Evolutionary conservation across 2,797 vertebrate species (phyloP).

Genomic region (Potorous gilbertii): DNA sequence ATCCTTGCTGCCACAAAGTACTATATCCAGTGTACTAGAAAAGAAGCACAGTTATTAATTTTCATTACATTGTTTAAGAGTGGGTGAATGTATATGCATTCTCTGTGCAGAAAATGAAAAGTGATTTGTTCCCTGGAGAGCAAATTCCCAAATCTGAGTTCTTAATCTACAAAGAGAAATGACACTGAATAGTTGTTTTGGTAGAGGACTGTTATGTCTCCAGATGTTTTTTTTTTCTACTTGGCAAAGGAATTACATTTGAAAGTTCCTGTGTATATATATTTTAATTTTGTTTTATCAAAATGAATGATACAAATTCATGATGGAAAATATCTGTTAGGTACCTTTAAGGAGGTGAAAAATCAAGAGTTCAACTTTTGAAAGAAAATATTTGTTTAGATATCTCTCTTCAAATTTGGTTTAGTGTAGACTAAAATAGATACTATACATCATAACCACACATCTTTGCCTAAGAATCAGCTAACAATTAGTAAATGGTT

Average conservation of each 20-base stretch:
- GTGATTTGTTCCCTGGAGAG: background rate
- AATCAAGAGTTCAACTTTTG: background rate
- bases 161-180: background rate
- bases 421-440: background rate
- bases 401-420: background rate
- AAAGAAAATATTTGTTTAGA: background rate
- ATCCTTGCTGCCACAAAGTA: background rate
- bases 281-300: slow-evolving; percentile 16
- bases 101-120: background rate
- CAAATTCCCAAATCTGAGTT: background rate
- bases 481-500: background rate
- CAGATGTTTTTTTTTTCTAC: background rate
- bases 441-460: background rate
- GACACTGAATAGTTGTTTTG: background rate
- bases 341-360: background rate
- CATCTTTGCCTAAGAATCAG: background rate
- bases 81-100: background rate
- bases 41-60: background rate
- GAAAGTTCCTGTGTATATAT: background rate
- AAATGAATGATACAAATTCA: background rate
- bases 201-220: background rate
- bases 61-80: background rate
- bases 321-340: background rate
- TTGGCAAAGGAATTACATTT: background rate
- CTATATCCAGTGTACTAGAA: background rate